Evolutionary conservation across 2,888 invertebrate genomes (phyloP), one percentile per base, ranked within the genome.

Genomic region (Callimorpha dominula): DNA sequence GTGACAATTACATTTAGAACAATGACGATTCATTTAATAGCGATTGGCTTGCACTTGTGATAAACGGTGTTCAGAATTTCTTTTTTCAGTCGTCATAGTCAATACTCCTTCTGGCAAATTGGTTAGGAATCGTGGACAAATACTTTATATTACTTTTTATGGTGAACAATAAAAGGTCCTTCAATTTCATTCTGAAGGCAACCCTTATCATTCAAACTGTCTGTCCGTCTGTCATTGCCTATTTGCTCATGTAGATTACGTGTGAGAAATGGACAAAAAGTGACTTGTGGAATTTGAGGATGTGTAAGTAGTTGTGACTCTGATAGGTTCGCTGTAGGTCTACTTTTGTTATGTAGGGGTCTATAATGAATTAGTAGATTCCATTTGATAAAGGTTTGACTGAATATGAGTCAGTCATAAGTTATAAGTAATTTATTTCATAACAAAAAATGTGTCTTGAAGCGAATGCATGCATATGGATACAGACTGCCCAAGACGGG

Each of bases 191-290:
- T 71, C 67, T 54, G 50, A 70, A 64, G 40, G 65, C 50, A 60
- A 86, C 87, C 87, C 87, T 84, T 76, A 69, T 86, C 86, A 84
- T 67, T 76, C 75, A 68, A 76, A 75, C 68, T 72, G 73, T 77
- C 86, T 63, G 52, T 73, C 65, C 31, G 60, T 69, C 73, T 81
- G 86, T 86, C 85, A 78, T 73, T 78, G 43, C 67, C 66, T 75
- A 80, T 85, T 82, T 63, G 65, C 65, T 50, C 50, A 73, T 73
- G 73, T 80, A 67, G 76, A 73, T 78, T 75, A 80, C 77, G 76
- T 77, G 74, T 74, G 73, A 76, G 75, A 72, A 80, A 77, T 71
- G 50, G 42, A 40, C 20, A 62, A 60, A 49, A 50, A 50, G 68
- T 78, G 78, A 83, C 76, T 80, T 71, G 77, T 52, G 50, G 68